Base-by-base conservation (phyloP, 2,888 invertebrate species). In the Crepidodera aurea region DNA sequence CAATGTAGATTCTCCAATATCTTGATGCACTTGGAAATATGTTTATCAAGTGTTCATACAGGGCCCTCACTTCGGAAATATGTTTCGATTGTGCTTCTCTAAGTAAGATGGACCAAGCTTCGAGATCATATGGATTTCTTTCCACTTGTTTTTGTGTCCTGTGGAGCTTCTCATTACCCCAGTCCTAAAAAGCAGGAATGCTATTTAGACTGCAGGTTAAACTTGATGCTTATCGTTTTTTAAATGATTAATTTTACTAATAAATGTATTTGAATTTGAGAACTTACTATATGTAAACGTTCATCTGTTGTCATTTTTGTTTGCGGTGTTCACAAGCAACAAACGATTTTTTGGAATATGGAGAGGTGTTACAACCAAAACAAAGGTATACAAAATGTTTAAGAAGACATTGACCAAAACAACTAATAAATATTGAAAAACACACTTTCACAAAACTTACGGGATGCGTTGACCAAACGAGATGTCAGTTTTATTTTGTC, bases 1-100 rank as follows among this genome's bases (percentile, higher is more conserved):
- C 97, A 72, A 98, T 97, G 83, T 96, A 99, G 72, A 98, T 94
- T 83, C 97, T 96, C 99, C 99, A 99, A 80, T 94, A 99, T 60
- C 97, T 88, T 1, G 98, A 99, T 3, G 97, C 94, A 29, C 96
- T 96, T 0, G 98, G 97, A 78, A 98, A 99, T 4, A 95, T 94
- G 1, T 87, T 83, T 0, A 99, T 93, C n/a, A 99, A 85, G 72
- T 93, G 92, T 81, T 99, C 99, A 77, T 97, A 99, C 72, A 98
- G 87, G 0, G 89, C 85, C 46, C 98, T 86, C 3, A 97, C 95
- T 79, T 97, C 96, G 59, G 93, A 93, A 50, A 94, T 92, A 65
- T 90, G 88, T 67, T 93, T 85, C 0, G 88, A 90, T 77, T 97
- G 97, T 0, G 96, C 93, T 82, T 99, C 98, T 56, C 98, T 85